These are phyloP conservation scores for Mimachlamys varia DNA, from an alignment of 2,888 invertebrate genomes.

Conservation along the genomic window DNA sequence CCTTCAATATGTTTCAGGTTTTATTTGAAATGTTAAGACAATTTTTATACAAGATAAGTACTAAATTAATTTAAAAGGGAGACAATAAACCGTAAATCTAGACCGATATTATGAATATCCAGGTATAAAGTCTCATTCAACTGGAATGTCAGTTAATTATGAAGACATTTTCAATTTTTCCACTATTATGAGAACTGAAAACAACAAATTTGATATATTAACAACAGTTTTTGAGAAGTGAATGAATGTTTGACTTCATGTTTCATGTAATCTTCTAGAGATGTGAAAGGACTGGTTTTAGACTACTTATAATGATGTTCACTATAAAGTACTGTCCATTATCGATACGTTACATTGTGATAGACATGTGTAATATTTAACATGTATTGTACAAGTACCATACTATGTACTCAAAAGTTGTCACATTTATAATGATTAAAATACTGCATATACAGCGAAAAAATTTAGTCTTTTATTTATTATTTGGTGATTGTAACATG, in stretches of 20 bases:
- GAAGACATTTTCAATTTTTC: too few relatives aligned
- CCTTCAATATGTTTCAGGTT: neutral
- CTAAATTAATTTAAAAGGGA: too few relatives aligned
- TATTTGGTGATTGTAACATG: too few relatives aligned
- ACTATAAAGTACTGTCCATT: too few relatives aligned
- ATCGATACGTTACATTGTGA: neutral
- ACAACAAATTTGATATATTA: too few relatives aligned
- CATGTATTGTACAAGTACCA: neutral
- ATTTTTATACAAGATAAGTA: too few relatives aligned
- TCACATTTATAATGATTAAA: neutral
- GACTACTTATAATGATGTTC: neutral
- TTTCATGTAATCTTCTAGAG: neutral
- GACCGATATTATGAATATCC: too few relatives aligned
- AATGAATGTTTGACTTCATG: neutral
- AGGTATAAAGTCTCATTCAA: too few relatives aligned
- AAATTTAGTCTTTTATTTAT: neutral
- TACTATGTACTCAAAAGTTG: constrained; percentile 18
- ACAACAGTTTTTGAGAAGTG: neutral
- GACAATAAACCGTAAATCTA: too few relatives aligned
- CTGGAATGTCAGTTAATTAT: too few relatives aligned
- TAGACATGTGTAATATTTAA: neutral
- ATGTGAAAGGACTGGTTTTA: neutral
- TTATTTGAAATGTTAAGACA: too few relatives aligned
- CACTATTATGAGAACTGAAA: too few relatives aligned
- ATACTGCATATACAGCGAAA: constrained; percentile 27